Percentiles rank a stretch among this genome's conserved stretches.
Conservation (phyloP, 2,888 invertebrate species). For the Megalurothrips usitatus region DNA sequence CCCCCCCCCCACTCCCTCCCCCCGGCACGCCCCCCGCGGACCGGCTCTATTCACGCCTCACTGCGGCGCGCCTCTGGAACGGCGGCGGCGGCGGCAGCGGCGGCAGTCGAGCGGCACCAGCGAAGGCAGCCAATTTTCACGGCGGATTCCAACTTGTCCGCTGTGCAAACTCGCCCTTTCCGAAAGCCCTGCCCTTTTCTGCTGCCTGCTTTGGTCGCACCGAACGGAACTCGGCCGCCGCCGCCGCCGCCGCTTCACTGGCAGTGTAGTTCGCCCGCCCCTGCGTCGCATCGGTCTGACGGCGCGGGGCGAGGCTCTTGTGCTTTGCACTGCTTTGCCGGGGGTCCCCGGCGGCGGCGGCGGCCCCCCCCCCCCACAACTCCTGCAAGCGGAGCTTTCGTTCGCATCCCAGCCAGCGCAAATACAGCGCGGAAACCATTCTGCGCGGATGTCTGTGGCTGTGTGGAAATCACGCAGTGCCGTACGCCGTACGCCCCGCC, state of each 20-base stretch:
- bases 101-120: background rate
- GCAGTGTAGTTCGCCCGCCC: background rate
- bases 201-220: background rate
- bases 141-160: slow-evolving; percentile 4
- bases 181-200: background rate
- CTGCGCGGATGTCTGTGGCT: too few species aligned
- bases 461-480: too few species aligned
- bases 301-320: background rate
- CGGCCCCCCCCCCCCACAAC: too few species aligned
- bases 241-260: background rate
- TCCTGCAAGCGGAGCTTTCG: too few species aligned
- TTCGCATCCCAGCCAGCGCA: too few species aligned
- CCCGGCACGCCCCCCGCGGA: background rate
- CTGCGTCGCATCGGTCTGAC: background rate
- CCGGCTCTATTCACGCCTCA: background rate
- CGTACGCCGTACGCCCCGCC: too few species aligned
- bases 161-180: background rate
- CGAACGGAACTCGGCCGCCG: too few species aligned
- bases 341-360: background rate
- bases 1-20: background rate
- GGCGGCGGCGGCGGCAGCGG: background rate
- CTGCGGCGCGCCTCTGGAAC: too few species aligned
- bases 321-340: background rate
- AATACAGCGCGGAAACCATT: too few species aligned
- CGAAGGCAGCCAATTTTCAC: slow-evolving; percentile 3